Conservation (phyloP, 2,113 vertebrate genomes). For the Neotragus moschatus region DNA sequence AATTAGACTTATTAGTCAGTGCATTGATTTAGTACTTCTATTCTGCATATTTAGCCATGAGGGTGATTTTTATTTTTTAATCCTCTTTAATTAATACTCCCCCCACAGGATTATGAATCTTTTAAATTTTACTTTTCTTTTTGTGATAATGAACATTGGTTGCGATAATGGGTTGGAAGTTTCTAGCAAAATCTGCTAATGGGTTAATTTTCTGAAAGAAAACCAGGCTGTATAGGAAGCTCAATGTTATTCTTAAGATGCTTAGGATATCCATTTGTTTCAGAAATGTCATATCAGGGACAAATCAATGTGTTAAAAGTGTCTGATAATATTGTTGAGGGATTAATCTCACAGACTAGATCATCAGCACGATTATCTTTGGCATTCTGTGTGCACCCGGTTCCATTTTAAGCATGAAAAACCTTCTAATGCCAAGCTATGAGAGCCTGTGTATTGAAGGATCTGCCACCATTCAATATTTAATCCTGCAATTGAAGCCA, state of each 20-base stretch:
- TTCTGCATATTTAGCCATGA: not conserved
- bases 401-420: conserved; percentile 81
- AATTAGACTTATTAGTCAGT: not conserved
- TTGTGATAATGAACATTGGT: not conserved
- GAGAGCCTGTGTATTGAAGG: conserved; percentile 82
- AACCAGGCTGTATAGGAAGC: conserved; percentile 11
- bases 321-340: conserved; percentile 83
- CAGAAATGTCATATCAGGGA: conserved; percentile 81
- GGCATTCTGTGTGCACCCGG: conserved; percentile 77
- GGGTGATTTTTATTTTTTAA: not conserved
- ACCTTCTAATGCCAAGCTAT: conserved; percentile 79
- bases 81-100: not conserved
- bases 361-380: conserved; percentile 82
- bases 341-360: conserved; percentile 85
- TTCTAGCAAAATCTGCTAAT: conserved; percentile 14
- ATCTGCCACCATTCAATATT: conserved; percentile 87
- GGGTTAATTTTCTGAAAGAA: conserved; percentile 74
- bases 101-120: not conserved
- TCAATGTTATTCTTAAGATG: conserved; percentile 64
- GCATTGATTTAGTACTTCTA: not conserved
- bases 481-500: conserved; percentile 91
- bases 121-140: not conserved
- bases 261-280: conserved; percentile 75
- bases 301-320: conserved; percentile 83
- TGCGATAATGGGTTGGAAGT: not conserved